A percentile compares a stretch with the other conserved stretches of the same genome.
Evolutionary conservation across 2,113 vertebrate genomes (phyloP).

Genomic region (Microcebus jonahi): DNA sequence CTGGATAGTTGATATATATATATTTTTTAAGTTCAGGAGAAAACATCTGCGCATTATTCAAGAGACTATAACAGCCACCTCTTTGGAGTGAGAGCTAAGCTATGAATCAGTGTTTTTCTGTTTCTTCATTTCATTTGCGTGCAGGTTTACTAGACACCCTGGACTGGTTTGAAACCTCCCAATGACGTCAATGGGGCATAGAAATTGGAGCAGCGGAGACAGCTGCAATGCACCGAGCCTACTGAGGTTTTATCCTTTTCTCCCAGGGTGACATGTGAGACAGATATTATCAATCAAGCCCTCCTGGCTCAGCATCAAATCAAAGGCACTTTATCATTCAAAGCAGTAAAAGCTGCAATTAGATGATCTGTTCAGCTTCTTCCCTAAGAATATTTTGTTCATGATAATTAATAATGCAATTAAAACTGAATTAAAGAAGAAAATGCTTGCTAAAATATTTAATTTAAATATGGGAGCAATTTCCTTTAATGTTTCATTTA

Average conservation of each 20-base stretch:
- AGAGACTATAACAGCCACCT: conserved; percentile 45
- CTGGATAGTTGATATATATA: not conserved
- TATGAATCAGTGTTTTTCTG: conserved; percentile 70
- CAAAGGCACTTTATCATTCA: conserved; percentile 66
- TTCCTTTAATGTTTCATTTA: conserved; percentile 52
- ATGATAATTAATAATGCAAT: conserved; percentile 58
- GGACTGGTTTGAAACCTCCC: conserved; percentile 82
- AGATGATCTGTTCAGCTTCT: conserved; percentile 43
- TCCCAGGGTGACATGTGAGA: conserved; percentile 80
- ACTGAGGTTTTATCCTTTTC: conserved; percentile 79
- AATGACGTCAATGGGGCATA: conserved; percentile 86
- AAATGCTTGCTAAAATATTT: conserved; percentile 46
- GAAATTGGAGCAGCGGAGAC: conserved; percentile 81
- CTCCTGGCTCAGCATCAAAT: conserved; percentile 70
- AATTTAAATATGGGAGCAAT: conserved; percentile 44
- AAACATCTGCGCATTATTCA: conserved; percentile 60
- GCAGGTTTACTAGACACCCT: conserved; percentile 69
- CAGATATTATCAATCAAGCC: conserved; percentile 81
- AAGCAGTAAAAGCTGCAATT: conserved; percentile 56
- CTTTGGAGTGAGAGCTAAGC: conserved; percentile 23
- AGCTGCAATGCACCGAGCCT: conserved; percentile 80
- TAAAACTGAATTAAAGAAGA: conserved; percentile 55
- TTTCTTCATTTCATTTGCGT: conserved; percentile 67
- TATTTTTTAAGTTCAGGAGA: conserved; percentile 37
- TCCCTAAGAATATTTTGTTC: conserved; percentile 5